These are phyloP conservation scores for Synanthedon myopaeformis DNA, from an alignment of 2,888 invertebrate species.

Conservation along the genomic window DNA sequence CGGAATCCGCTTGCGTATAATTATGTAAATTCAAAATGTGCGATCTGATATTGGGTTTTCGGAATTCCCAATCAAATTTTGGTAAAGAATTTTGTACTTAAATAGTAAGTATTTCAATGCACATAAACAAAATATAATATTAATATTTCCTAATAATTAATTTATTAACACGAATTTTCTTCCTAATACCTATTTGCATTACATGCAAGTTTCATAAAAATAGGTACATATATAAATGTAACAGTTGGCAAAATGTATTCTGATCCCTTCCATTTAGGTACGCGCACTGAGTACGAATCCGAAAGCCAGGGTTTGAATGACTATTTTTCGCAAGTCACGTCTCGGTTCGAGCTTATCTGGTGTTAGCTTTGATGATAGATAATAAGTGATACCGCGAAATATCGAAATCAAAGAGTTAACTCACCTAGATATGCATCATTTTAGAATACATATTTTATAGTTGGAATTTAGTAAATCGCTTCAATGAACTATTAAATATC, in stretches of 20 bases:
- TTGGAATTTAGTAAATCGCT: no score
- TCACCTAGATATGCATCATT: background rate
- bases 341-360: slow-evolving; percentile 55
- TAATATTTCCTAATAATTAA: no score
- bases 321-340: slow-evolving; percentile 67
- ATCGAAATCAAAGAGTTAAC: slow-evolving; percentile 22
- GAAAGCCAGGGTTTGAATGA: slow-evolving; percentile 35
- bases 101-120: no score
- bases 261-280: slow-evolving; percentile 8
- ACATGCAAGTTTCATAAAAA: no score
- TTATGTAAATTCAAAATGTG: slow-evolving; percentile 28
- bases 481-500: no score
- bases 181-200: no score
- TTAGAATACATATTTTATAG: no score
- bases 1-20: slow-evolving; percentile 37
- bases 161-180: no score
- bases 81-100: background rate
- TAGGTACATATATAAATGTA: no score
- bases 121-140: no score
- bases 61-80: background rate
- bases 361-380: slow-evolving; percentile 57
- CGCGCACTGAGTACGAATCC: slow-evolving; percentile 32
- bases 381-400: slow-evolving; percentile 62
- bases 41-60: slow-evolving; percentile 3
- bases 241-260: slow-evolving; percentile 3